phyloP scores from a whole-genome alignment of 2,797 vertebrate genomes.

The Chaenodraco wilsoni region DNA sequence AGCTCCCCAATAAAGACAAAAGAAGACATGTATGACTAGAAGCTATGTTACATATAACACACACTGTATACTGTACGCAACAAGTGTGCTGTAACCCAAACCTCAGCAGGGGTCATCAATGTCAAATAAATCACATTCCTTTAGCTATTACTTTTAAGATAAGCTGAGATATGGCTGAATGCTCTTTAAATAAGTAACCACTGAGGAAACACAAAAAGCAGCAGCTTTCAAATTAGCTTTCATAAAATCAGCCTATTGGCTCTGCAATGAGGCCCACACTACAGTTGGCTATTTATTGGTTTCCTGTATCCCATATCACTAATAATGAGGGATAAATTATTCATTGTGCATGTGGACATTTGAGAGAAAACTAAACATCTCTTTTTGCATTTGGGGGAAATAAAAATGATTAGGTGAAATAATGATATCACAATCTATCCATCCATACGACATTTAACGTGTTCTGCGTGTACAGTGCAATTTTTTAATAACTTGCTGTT shows the following conservation, averaged over 20 bases:
- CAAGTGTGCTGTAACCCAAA: background rate
- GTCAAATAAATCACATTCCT: conserved; percentile 2
- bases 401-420: conserved; percentile 4
- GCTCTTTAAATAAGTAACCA: conserved; percentile 3
- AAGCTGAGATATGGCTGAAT: background rate
- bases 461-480: too few species aligned
- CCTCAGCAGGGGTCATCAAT: background rate
- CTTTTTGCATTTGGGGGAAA: background rate
- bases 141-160: background rate
- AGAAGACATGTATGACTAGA: too few species aligned
- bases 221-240: conserved; percentile 8
- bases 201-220: background rate
- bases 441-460: too few species aligned
- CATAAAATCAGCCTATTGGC: conserved; percentile 5
- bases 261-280: conserved; percentile 9
- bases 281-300: conserved; percentile 13
- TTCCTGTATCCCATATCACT: conserved; percentile 3
- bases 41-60: background rate
- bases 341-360: background rate
- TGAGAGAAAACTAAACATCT: conserved; percentile 1
- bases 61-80: background rate
- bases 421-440: too few species aligned
- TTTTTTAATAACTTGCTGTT: too few species aligned
- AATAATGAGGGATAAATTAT: background rate
- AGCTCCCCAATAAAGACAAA: background rate